Evolutionary conservation across 2,113 vertebrate species (phyloP), one percentile per base, ranked within the genome.

Genomic region (Setophaga petechia): DNA sequence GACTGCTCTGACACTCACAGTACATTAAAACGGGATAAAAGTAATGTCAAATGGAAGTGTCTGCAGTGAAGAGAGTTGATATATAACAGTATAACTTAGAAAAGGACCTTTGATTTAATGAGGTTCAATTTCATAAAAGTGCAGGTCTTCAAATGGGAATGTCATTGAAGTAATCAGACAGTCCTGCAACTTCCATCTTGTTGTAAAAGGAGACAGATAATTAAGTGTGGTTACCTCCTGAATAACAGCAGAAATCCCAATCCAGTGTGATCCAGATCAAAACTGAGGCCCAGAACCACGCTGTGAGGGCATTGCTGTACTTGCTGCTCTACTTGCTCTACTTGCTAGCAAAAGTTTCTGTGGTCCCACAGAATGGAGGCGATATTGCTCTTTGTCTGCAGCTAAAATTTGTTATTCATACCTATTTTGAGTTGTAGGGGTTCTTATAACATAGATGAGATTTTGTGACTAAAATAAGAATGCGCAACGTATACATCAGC

Each of bases 41-140:
- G 49, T 69, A 88, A 52, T 6, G 51, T 89, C 73, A 89, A 81
- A 88, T 68, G 24, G 82, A 94, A 61, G 35, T 83, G 52, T n/a
- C 55, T 89, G 27, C 35, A 77, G 49, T 69, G 58, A 73, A 78
- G 30, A 37, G 71, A 69, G 41, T 58, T 52, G 24, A 65, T 93
- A 65, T n/a, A 24, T 94, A 89, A 55, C 35, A 85, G 35, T 6
- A 21, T 55, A 86, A 74, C 59, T 52, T 33, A 71, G 55, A 83
- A 73, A 90, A 94, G 31, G 44, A 80, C 49, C 43, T 97, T 89
- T 87, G 89, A 87, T 96, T 97, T 96, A 96, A 95, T 73, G 57
- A 95, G 22, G 52, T 84, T 92, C 76, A 95, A 44, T 94, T 96
- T 96, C 44, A 47, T 81, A 51, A 75, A 93, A 75, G 52, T 82